Evolutionary conservation across 2,797 vertebrate genomes (phyloP).

Genomic region (Mallotus villosus): DNA sequence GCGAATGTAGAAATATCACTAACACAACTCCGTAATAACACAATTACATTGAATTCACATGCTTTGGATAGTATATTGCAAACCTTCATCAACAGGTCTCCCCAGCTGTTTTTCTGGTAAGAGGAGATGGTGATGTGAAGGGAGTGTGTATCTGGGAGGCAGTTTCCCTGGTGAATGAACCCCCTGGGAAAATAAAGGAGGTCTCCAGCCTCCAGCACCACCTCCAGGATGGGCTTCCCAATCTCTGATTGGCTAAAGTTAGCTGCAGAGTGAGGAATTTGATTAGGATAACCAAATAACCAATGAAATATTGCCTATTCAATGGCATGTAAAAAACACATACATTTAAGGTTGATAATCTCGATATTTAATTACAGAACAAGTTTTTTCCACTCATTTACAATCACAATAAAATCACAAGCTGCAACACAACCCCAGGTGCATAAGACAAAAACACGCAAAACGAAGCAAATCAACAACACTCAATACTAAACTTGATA

Average conservation of each 20-base stretch:
- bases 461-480: too few relatives aligned
- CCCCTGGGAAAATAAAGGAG: slow-evolving; percentile 94
- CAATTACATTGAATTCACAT: not conserved
- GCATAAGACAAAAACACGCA: too few relatives aligned
- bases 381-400: too few relatives aligned
- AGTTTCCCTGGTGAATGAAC: slow-evolving; percentile 92
- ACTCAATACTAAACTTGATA: too few relatives aligned
- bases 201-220: slow-evolving; percentile 90
- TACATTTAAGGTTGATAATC: too few relatives aligned
- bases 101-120: slow-evolving; percentile 94
- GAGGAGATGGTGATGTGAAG: slow-evolving; percentile 95
- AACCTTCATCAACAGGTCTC: slow-evolving; percentile 86
- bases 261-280: slow-evolving; percentile 51
- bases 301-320: too few relatives aligned
- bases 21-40: not conserved
- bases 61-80: too few relatives aligned
- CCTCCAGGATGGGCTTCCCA: slow-evolving; percentile 84
- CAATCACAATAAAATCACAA: too few relatives aligned
- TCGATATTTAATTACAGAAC: too few relatives aligned
- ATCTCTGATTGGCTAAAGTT: slow-evolving; percentile 86
- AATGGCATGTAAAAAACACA: too few relatives aligned
- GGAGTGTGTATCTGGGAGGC: slow-evolving; percentile 85
- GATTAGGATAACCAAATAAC: too few relatives aligned
- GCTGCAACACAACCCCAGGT: too few relatives aligned
- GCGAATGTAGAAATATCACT: not conserved